A percentile compares a stretch with the other conserved stretches of the same genome.
Evolutionary conservation across 2,113 vertebrate genomes (phyloP).

Genomic region (Mobula hypostoma): DNA sequence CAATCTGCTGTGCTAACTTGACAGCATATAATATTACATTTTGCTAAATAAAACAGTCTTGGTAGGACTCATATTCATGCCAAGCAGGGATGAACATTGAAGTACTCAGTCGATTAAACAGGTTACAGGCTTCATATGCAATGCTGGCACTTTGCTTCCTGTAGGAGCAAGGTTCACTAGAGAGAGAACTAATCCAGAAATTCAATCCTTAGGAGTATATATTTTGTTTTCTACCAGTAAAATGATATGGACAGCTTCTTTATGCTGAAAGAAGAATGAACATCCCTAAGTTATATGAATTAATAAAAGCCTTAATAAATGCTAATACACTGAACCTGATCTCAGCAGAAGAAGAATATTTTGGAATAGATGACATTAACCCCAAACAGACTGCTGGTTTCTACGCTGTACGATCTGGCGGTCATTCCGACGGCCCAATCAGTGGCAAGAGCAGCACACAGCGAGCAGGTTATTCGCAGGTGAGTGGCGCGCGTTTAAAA

Average conservation of each 20-base stretch:
- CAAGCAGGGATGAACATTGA: not conserved
- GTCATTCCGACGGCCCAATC: too few species aligned
- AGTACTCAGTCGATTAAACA: not conserved
- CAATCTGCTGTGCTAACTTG: not conserved
- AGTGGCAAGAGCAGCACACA: too few species aligned
- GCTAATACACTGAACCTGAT: not conserved
- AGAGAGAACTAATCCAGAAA: not conserved
- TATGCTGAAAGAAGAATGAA: slow-evolving; percentile 14
- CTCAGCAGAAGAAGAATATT: not conserved
- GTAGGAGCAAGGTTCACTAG: not conserved
- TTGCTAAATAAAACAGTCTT: not conserved
- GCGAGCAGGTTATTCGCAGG: too few species aligned
- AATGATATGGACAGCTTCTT: slow-evolving; percentile 19
- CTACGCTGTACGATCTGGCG: not conserved
- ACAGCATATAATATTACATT: slow-evolving; percentile 11
- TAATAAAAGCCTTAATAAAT: not conserved
- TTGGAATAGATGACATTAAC: not conserved
- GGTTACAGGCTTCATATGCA: not conserved
- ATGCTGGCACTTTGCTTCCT: not conserved
- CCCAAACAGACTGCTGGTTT: not conserved
- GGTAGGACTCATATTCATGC: not conserved
- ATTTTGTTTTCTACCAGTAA: not conserved
- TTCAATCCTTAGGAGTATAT: not conserved
- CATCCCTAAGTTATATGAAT: not conserved
- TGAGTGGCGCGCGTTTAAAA: too few species aligned